These are phyloP conservation scores for Drosophila auraria DNA, from an alignment of 1,140 invertebrate species.

Conservation along the genomic window DNA sequence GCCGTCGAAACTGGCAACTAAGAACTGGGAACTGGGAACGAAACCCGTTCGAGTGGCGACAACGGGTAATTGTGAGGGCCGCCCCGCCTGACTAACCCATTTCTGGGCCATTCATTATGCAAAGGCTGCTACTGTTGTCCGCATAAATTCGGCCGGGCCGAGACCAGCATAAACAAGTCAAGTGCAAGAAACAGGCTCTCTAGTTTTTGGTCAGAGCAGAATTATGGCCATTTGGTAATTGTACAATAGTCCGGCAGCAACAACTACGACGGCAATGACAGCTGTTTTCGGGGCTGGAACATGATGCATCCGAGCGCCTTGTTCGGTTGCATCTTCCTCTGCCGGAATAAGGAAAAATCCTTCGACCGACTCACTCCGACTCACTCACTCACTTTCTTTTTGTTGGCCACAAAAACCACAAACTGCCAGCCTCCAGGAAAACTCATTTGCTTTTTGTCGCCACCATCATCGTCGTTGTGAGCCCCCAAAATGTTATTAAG, in stretches of 20 bases:
- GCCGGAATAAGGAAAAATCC: background rate
- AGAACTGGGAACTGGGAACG: constrained; percentile 10
- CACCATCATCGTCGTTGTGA: constrained; percentile 20
- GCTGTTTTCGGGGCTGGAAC: constrained; percentile 39
- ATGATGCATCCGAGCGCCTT: constrained; percentile 11
- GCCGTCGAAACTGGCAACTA: constrained; percentile 17
- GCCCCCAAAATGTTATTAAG: constrained; percentile 33
- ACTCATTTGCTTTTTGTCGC: constrained; percentile 43
- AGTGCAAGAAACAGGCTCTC: constrained; percentile 51
- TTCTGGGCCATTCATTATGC: constrained; percentile 51
- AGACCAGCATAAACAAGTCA: constrained; percentile 65
- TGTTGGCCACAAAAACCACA: constrained; percentile 55
- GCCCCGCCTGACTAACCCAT: constrained; percentile 25
- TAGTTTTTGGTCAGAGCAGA: constrained; percentile 43
- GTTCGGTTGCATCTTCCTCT: constrained; percentile 12
- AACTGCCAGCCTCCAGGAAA: constrained; percentile 24
- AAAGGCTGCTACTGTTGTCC: constrained; percentile 54
- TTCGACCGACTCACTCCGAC: background rate
- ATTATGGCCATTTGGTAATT: constrained; percentile 69
- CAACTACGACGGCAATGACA: constrained; percentile 36
- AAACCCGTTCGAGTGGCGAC: constrained; percentile 31
- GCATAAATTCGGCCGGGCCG: constrained; percentile 43
- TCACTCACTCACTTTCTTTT: constrained; percentile 12
- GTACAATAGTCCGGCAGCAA: constrained; percentile 44
- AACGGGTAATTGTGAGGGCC: constrained; percentile 29